Evolutionary conservation across 2,888 invertebrate species (phyloP).

Genomic region (Lithophane semibrunnea): DNA sequence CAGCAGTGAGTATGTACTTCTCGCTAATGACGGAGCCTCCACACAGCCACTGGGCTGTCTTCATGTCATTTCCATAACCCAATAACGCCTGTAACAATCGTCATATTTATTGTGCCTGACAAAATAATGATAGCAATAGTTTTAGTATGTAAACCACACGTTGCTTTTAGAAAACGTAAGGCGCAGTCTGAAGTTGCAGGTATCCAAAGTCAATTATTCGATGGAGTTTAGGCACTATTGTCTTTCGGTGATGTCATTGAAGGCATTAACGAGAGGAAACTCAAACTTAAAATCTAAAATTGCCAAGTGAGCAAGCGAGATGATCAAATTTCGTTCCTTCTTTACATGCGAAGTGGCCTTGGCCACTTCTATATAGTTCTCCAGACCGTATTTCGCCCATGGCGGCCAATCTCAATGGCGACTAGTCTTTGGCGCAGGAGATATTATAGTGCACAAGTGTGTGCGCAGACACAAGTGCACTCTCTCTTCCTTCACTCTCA

Average conservation of each 20-base stretch:
- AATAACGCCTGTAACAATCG: conserved; percentile 27
- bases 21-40: conserved; percentile 56
- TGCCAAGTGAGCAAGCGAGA: neutral
- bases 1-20: conserved; percentile 4
- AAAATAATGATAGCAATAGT: conserved; percentile 5
- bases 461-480: too few relatives aligned
- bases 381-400: too few relatives aligned
- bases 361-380: too few relatives aligned
- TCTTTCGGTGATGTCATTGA: neutral
- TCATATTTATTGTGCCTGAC: neutral
- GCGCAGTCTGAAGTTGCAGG: neutral
- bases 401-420: too few relatives aligned
- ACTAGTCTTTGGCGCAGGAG: too few relatives aligned
- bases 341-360: neutral
- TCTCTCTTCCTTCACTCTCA: too few relatives aligned
- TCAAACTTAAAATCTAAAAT: neutral
- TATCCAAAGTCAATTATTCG: neutral
- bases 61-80: conserved; percentile 32
- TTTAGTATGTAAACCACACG: neutral
- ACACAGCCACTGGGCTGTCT: conserved; percentile 47
- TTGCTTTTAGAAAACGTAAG: neutral
- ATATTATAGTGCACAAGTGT: too few relatives aligned
- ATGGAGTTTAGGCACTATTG: neutral
- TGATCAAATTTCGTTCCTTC: neutral
- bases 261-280: neutral